A percentile compares a stretch with the other conserved stretches of the same genome.
These are phyloP conservation scores for Nesoenas mayeri DNA, from an alignment of 2,113 vertebrate species.

Conservation along the genomic window DNA sequence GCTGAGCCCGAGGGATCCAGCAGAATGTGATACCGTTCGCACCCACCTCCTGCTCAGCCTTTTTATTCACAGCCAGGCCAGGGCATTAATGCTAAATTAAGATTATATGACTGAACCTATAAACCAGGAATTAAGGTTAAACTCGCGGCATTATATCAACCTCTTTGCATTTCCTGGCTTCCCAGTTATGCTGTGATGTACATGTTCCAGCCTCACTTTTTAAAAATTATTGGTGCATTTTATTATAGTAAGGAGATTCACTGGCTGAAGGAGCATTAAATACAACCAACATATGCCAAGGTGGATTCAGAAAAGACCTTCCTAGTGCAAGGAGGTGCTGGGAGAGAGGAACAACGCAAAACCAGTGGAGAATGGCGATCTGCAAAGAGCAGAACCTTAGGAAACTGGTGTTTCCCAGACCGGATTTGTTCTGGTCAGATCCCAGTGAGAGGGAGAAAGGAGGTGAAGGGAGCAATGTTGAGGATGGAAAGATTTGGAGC, in stretches of 20 bases:
- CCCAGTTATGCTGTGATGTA: not conserved
- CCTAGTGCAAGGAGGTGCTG: not conserved
- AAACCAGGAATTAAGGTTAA: not conserved
- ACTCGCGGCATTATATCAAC: not conserved
- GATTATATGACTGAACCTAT: not conserved
- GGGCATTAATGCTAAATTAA: not conserved
- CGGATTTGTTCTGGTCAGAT: not conserved
- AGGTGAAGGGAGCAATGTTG: not conserved
- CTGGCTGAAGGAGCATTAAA: not conserved
- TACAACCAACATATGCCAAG: not conserved
- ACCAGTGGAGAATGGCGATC: not conserved
- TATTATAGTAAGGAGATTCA: not conserved
- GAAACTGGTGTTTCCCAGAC: not conserved
- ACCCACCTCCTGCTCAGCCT: not conserved
- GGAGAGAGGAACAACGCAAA: not conserved
- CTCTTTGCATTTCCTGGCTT: not conserved
- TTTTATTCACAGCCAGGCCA: not conserved
- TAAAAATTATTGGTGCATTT: not conserved
- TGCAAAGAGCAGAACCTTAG: not conserved
- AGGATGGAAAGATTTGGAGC: not conserved
- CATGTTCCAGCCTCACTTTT: not conserved
- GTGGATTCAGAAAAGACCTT: not conserved
- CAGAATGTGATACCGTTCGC: not conserved
- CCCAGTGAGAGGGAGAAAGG: not conserved
- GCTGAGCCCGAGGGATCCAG: not conserved